Conservation (phyloP, 2,113 vertebrate genomes). For the Clarias gariepinus region DNA sequence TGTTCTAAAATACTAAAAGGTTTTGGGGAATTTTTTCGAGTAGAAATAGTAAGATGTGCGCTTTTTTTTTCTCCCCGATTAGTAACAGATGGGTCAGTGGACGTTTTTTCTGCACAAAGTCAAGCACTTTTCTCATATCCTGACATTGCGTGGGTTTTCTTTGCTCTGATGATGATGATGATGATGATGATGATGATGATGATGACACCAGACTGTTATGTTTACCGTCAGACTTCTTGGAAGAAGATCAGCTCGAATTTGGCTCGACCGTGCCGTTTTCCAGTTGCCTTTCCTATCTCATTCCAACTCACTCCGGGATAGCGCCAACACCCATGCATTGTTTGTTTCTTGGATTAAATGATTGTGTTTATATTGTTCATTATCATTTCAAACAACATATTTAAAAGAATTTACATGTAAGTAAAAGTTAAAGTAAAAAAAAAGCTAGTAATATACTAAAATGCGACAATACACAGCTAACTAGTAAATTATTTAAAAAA, state of each 20-base stretch:
- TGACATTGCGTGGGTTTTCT: conserved; percentile 51
- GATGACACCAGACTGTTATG: conserved; percentile 36
- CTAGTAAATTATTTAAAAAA: not conserved
- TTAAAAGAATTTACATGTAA: not conserved
- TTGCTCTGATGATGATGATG: conserved; percentile 32
- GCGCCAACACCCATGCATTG: not conserved
- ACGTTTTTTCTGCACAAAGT: conserved; percentile 69
- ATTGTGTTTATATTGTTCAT: not conserved
- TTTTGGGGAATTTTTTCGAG: not conserved
- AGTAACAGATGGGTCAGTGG: conserved; percentile 43
- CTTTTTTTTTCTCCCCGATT: conserved; percentile 4
- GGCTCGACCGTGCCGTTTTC: conserved; percentile 38
- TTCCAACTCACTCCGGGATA: conserved; percentile 2
- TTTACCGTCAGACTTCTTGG: conserved; percentile 5
- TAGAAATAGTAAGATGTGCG: not conserved
- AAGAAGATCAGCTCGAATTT: not conserved
- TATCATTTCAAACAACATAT: not conserved
- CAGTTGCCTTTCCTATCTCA: conserved; percentile 53
- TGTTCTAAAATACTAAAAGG: conserved; percentile 17
- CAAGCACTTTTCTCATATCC: conserved; percentile 73
- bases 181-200: not conserved
- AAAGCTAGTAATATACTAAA: not conserved
- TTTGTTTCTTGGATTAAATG: not conserved
- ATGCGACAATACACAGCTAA: not conserved
- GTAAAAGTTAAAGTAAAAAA: no score